These are phyloP conservation scores for Napeogenes inachia DNA, from an alignment of 2,888 invertebrate genomes.

Conservation along the genomic window DNA sequence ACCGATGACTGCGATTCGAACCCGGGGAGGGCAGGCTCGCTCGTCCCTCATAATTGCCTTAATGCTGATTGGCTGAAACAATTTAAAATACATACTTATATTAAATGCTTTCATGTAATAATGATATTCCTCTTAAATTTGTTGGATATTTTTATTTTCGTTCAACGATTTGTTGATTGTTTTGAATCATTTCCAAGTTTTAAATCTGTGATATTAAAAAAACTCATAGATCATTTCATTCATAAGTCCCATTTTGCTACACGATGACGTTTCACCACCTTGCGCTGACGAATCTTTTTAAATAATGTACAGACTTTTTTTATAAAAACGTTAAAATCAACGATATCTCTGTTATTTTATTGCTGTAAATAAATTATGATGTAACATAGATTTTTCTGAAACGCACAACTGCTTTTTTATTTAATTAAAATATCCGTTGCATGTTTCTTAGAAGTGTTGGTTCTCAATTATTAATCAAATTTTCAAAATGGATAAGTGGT, in stretches of 20 bases:
- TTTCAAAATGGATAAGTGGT: too few relatives aligned
- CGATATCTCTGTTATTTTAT: too few relatives aligned
- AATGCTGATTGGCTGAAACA: slow-evolving; percentile 50
- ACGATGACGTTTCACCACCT: slow-evolving; percentile 33
- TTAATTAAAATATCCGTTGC: too few relatives aligned
- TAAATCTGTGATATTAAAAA: slow-evolving; percentile 21
- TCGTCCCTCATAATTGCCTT: slow-evolving; percentile 75
- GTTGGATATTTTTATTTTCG: slow-evolving; percentile 8
- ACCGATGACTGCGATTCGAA: slow-evolving; percentile 85
- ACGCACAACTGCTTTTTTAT: too few relatives aligned
- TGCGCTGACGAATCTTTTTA: slow-evolving; percentile 1
- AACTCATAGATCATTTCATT: slow-evolving; percentile 31
- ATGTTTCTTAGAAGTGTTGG: too few relatives aligned
- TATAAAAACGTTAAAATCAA: too few relatives aligned
- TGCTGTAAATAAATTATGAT: too few relatives aligned
- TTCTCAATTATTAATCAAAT: too few relatives aligned
- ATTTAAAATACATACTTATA: background rate
- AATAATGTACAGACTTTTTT: too few relatives aligned
- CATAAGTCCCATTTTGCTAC: slow-evolving; percentile 32
- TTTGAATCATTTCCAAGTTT: slow-evolving; percentile 32
- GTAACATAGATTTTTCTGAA: too few relatives aligned
- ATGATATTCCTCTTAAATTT: background rate
- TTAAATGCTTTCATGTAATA: too few relatives aligned
- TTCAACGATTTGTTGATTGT: slow-evolving; percentile 24
- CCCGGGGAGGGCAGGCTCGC: slow-evolving; percentile 79